Conservation (phyloP, 2,888 invertebrate genomes). For the Pollenia labialis region DNA sequence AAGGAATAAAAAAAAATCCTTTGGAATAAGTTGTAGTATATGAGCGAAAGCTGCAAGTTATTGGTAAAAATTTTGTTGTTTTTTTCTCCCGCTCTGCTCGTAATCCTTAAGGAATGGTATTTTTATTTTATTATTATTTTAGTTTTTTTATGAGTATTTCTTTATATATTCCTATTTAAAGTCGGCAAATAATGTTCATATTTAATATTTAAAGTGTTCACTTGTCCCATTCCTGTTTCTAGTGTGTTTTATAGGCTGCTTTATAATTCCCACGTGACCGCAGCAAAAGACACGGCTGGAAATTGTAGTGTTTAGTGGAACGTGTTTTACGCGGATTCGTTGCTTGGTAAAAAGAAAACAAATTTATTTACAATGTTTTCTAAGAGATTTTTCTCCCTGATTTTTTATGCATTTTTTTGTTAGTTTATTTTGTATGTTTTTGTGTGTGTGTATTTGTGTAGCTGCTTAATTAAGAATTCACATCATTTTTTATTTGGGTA, state of each 20-base stretch:
- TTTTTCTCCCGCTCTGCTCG: constrained; percentile 1
- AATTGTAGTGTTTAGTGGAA: constrained; percentile 44
- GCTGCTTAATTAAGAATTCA: constrained; percentile 84
- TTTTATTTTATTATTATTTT: constrained; percentile 62
- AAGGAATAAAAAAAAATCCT: not conserved
- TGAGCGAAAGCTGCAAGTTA: constrained; percentile 30
- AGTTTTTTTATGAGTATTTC: constrained; percentile 33
- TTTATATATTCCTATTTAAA: constrained; percentile 32
- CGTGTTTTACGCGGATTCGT: constrained; percentile 53
- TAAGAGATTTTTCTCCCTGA: constrained; percentile 60
- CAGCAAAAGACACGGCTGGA: constrained; percentile 42
- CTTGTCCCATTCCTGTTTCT: constrained; percentile 42
- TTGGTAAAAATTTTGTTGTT: constrained; percentile 14
- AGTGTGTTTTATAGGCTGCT: constrained; percentile 52
- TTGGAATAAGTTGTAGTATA: constrained; percentile 17
- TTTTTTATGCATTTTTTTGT: constrained; percentile 67
- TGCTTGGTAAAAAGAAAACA: constrained; percentile 2
- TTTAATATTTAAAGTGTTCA: constrained; percentile 72
- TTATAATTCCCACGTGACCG: constrained; percentile 76
- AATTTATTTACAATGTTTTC: constrained; percentile 60
- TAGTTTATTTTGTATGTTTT: constrained; percentile 34
- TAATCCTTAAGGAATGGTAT: constrained; percentile 73
- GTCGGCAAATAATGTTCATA: constrained; percentile 57
- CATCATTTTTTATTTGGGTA: constrained; percentile 84
- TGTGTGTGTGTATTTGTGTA: constrained; percentile 35